These are phyloP conservation scores for Sciurus niger DNA, from an alignment of 2,113 vertebrate species.

Conservation along the genomic window DNA sequence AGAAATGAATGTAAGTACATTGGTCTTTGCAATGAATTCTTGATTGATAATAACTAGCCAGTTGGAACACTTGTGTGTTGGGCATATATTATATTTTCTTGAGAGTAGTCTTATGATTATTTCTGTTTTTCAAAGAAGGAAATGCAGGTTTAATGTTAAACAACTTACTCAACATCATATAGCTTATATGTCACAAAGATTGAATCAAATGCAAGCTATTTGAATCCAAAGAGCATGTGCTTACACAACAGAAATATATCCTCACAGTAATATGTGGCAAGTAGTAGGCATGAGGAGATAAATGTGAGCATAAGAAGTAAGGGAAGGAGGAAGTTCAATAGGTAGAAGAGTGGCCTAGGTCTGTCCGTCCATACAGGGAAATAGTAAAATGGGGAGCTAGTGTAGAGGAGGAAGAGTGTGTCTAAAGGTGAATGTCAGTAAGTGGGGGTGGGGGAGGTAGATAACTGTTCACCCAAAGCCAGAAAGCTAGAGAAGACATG, in stretches of 20 bases:
- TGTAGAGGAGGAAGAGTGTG: not conserved
- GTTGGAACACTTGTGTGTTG: constrained; percentile 20
- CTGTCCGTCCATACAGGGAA: not conserved
- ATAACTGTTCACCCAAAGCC: not conserved
- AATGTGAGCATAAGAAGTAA: constrained; percentile 39
- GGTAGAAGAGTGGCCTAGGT: not conserved
- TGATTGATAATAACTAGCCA: not conserved
- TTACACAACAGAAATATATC: constrained; percentile 17
- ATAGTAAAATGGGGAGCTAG: not conserved
- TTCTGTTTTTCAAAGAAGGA: constrained; percentile 48
- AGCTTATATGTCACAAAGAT: not conserved
- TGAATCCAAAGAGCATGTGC: constrained; percentile 34
- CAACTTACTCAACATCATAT: constrained; percentile 14
- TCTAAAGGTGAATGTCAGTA: constrained; percentile 23
- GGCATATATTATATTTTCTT: constrained; percentile 29
- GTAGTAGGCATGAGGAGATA: constrained; percentile 34
- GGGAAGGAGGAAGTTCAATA: not conserved
- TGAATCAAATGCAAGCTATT: not conserved
- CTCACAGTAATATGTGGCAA: not conserved
- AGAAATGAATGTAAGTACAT: constrained; percentile 43
- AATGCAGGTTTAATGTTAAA: constrained; percentile 10
- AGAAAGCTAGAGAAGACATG: not conserved
- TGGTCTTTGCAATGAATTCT: constrained; percentile 34
- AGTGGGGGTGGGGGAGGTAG: not conserved
- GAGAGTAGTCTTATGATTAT: constrained; percentile 23